Conservation (phyloP, 2,797 vertebrate genomes). For the Pterois miles region DNA sequence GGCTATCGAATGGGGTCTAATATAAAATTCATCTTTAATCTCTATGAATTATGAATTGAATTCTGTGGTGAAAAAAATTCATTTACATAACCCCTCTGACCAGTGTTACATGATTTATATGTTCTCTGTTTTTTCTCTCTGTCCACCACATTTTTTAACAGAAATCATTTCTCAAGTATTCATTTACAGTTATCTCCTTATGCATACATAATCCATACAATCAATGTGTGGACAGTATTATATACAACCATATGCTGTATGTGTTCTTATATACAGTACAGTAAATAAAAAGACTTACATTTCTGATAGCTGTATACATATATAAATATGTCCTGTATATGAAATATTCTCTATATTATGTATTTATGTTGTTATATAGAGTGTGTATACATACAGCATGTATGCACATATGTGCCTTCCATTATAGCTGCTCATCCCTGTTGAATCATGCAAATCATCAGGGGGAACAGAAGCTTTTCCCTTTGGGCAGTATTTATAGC, state of each 20-base stretch:
- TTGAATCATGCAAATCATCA: conserved; percentile 66
- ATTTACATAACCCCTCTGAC: conserved; percentile 81
- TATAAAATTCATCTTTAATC: conserved; percentile 79
- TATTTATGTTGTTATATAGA: conserved; percentile 17
- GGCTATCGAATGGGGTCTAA: conserved; percentile 65
- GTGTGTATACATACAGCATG: conserved; percentile 21
- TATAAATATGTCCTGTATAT: conserved; percentile 1
- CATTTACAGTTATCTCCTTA: conserved; percentile 54
- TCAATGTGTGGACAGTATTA: conserved; percentile 21
- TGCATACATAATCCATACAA: conserved; percentile 46
- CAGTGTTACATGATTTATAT: conserved; percentile 76
- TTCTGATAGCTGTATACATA: conserved; percentile 17
- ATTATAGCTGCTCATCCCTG: conserved; percentile 63
- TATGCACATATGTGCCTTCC: conserved; percentile 31
- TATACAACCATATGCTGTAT: neutral
- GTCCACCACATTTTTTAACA: conserved; percentile 48
- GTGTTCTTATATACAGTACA: neutral
- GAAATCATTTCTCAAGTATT: conserved; percentile 53
- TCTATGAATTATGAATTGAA: conserved; percentile 83
- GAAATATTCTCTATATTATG: conserved; percentile 32
- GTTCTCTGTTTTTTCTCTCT: conserved; percentile 32
- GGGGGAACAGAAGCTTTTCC: conserved; percentile 39
- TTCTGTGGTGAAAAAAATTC: conserved; percentile 48
- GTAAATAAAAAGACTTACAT: neutral
- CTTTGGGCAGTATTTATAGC: conserved; percentile 72